Conservation (phyloP, 37 sponge, comb jelly and placozoan genomes). For the Theonella swinhoei region DNA sequence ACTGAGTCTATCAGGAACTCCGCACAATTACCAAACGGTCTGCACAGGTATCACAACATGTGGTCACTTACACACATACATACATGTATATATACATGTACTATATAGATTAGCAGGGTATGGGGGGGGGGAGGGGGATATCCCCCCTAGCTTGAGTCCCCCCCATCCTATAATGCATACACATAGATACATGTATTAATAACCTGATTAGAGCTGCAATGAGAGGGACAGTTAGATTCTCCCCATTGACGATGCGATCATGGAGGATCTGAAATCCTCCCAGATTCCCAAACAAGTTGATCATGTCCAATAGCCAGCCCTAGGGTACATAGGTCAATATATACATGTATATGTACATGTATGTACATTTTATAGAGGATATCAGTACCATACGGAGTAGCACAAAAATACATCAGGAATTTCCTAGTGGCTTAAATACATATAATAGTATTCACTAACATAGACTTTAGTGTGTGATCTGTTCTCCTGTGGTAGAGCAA, state of each 20-base stretch:
- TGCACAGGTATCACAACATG: conserved; percentile 3
- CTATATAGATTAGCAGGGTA: neutral
- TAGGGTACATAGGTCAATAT: neutral
- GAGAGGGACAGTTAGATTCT: conserved; percentile 71
- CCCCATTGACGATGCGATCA: conserved; percentile 54
- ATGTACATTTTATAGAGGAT: neutral
- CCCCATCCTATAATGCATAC: neutral
- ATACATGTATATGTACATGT: neutral
- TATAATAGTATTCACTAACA: conserved; percentile 24
- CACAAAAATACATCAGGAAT: too few species aligned
- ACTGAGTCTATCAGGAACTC: conserved; percentile 76
- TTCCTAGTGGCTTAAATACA: neutral
- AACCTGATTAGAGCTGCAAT: conserved; percentile 83
- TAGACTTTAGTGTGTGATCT: conserved; percentile 18
- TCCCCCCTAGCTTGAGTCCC: neutral
- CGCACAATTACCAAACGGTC: conserved; percentile 89
- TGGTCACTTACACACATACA: neutral
- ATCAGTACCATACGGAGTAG: neutral
- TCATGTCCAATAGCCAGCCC: conserved; percentile 93
- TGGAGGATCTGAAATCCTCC: conserved; percentile 82
- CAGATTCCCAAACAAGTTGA: conserved; percentile 86
- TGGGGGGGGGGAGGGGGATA: too few species aligned
- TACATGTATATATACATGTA: too few species aligned
- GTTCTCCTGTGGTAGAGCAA: conserved; percentile 27
- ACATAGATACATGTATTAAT: conserved; percentile 2